Evolutionary conservation across 2,888 invertebrate genomes (phyloP), one percentile per base, ranked within the genome.

Genomic region (Lasius platythorax): DNA sequence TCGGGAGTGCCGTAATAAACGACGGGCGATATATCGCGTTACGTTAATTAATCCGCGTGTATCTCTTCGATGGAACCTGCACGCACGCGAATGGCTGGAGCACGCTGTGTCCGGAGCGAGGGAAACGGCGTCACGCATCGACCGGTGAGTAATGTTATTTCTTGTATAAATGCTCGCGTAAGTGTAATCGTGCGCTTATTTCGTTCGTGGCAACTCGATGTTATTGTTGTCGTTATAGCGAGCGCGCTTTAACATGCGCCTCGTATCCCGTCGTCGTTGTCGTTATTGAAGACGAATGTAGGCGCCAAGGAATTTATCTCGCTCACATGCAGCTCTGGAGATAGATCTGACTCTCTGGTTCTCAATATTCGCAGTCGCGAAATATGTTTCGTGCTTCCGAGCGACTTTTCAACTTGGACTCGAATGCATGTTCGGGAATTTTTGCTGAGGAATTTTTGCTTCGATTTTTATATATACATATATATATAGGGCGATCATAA

Each of bases 91-190:
- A 12, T 9, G 3, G 28, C 11, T 9, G 0, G 18, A 8, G 18
- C 8, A n/a, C 53, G 1, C n/a, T 53, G 53, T 2, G 8, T n/a
- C n/a, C 8, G 53, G 53, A 53, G 50, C n/a, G n/a, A 53, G 18
- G n/a, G 2, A n/a, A 53, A n/a, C 8, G 53, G 8, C 8, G 8
- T n/a, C 6, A 53, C 8, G 8, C 53, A 53, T 53, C 53, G n/a
- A 53, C 5, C 8, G 53, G 78, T 70, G n/a, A 78, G 78, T 78
- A 12, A 43, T 28, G 28, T 43, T n/a, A 46, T 53, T 40, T 76
- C 28, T 76, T n/a, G 28, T 18, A 40, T 61, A 3, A 12, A 61
- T 28, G 6, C 8, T 30, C 8, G 6, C n/a, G 37, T 9, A 18
- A 53, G 3, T 53, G 8, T 78, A 78, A 56, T 56, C 37, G 64